These are phyloP conservation scores for Cottus gobio DNA, from an alignment of 2,113 vertebrate species.

Conservation along the genomic window DNA sequence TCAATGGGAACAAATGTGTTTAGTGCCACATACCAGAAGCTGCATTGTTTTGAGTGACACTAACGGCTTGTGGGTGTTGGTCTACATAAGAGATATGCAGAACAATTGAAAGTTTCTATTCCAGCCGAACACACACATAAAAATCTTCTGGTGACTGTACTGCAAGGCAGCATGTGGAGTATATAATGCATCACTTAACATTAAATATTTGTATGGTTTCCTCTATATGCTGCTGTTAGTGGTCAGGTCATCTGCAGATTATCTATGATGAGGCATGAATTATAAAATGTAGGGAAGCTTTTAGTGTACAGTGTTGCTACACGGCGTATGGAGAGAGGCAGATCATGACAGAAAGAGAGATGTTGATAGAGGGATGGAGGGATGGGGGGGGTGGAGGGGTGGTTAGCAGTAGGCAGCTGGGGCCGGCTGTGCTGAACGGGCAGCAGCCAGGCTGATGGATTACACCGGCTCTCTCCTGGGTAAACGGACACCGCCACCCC, in stretches of 20 bases:
- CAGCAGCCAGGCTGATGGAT: slow-evolving; percentile 81
- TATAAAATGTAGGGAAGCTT: slow-evolving; percentile 41
- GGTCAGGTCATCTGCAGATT: slow-evolving; percentile 30
- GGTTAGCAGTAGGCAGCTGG: slow-evolving; percentile 69
- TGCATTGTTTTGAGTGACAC: background rate
- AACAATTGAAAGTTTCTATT: background rate
- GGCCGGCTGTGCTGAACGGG: slow-evolving; percentile 70
- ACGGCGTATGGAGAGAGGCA: slow-evolving; percentile 13
- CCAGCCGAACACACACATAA: background rate
- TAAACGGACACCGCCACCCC: slow-evolving; percentile 79
- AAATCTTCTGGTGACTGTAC: background rate
- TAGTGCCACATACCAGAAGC: background rate
- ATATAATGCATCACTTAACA: slow-evolving; percentile 39
- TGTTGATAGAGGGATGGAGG: slow-evolving; percentile 27
- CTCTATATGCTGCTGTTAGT: slow-evolving; percentile 27
- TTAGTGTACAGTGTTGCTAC: slow-evolving; percentile 14
- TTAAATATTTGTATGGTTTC: slow-evolving; percentile 39
- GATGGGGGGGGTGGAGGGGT: slow-evolving; percentile 37
- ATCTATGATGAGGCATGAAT: slow-evolving; percentile 45
- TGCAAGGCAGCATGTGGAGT: slow-evolving; percentile 4
- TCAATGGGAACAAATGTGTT: background rate
- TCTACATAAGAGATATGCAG: background rate
- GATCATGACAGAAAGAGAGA: slow-evolving; percentile 43
- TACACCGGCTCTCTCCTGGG: slow-evolving; percentile 79
- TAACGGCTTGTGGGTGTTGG: background rate